Conservation (phyloP, 2,113 vertebrate species). For the Micronisus gabar region DNA sequence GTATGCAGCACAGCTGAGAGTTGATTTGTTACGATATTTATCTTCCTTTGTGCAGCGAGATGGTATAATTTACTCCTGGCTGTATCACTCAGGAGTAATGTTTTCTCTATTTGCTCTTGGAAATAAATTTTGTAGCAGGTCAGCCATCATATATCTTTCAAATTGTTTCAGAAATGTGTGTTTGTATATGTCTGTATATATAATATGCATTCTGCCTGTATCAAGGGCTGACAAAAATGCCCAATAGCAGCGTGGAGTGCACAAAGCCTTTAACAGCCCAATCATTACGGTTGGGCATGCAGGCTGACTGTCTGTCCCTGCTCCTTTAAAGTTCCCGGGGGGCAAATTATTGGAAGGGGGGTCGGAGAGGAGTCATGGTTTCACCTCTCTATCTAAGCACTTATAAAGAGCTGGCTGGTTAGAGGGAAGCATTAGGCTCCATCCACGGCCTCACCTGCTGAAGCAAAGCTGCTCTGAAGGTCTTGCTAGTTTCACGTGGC, state of each 20-base stretch:
- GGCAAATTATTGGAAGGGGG: background rate
- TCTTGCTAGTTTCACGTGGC: background rate
- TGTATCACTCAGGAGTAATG: background rate
- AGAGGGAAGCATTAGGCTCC: background rate
- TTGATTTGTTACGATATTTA: background rate
- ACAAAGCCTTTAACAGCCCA: background rate
- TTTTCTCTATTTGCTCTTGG: background rate
- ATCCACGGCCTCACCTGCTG: background rate
- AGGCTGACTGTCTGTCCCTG: background rate
- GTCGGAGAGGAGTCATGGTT: background rate
- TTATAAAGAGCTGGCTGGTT: background rate
- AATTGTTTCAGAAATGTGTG: background rate
- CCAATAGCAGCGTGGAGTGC: no score
- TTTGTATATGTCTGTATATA: background rate
- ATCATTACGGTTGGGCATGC: rapidly evolving
- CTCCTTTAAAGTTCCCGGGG: background rate
- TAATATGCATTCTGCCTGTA: background rate
- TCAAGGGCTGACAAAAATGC: background rate
- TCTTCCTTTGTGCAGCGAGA: background rate
- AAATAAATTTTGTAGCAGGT: background rate
- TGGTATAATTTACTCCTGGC: background rate
- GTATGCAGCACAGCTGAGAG: background rate
- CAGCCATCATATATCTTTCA: background rate
- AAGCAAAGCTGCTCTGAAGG: background rate
- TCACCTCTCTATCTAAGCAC: background rate